Evolutionary conservation across 1,140 invertebrate genomes (phyloP).

Genomic region (Pachyrhynchus sulphureomaculatus): DNA sequence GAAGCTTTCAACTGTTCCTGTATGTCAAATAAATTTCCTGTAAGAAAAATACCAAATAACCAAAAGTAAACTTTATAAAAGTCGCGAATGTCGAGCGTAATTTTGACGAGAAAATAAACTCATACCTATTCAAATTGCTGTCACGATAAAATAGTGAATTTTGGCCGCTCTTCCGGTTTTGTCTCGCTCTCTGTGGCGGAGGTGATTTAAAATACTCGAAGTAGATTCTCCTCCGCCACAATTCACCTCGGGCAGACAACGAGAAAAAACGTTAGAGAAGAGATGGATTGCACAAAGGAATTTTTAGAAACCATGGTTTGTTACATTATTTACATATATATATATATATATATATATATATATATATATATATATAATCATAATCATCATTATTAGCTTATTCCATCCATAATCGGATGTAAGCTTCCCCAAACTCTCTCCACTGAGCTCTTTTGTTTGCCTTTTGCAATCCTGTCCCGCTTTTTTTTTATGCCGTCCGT

Average conservation of each 20-base stretch:
- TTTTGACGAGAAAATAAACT: slow-evolving; percentile 17
- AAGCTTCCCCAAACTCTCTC: too few species aligned
- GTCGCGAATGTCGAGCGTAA: slow-evolving; percentile 1
- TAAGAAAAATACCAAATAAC: too few species aligned
- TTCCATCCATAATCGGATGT: too few species aligned
- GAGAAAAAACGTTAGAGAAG: background rate
- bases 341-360: too few species aligned
- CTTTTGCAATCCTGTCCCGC: too few species aligned
- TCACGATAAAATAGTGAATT: slow-evolving; percentile 11
- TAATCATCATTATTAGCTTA: too few species aligned
- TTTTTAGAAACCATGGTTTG: background rate
- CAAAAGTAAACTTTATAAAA: background rate
- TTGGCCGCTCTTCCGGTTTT: background rate
- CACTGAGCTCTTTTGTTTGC: too few species aligned
- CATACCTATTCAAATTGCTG: slow-evolving; percentile 13
- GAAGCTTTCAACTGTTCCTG: too few species aligned
- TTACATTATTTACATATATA: too few species aligned
- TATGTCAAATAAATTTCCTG: too few species aligned
- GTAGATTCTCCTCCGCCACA: slow-evolving; percentile 3
- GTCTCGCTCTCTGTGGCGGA: background rate
- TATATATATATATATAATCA: too few species aligned
- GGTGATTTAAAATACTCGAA: slow-evolving; percentile 19
- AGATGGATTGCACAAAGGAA: background rate
- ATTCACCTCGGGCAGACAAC: background rate
- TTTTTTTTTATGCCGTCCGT: too few species aligned